A percentile compares a stretch with the other conserved stretches of the same genome.
These are phyloP conservation scores for Ceyx melanurus DNA, from an alignment of 2,113 vertebrate genomes.

Conservation along the genomic window DNA sequence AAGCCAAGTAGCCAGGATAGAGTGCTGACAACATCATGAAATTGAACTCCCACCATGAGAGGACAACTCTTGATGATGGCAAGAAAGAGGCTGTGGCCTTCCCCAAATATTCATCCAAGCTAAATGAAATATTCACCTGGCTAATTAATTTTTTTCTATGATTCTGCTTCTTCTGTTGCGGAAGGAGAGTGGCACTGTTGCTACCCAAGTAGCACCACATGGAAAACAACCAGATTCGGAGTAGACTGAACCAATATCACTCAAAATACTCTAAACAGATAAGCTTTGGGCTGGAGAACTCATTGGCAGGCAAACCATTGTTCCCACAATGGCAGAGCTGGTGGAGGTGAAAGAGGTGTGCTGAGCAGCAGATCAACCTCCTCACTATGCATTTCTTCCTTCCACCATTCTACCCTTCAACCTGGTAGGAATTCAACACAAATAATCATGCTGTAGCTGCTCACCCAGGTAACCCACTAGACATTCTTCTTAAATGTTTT, in stretches of 20 bases:
- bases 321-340: neutral
- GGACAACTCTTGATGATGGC: neutral
- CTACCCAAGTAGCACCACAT: neutral
- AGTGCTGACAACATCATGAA: neutral
- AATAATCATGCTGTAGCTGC: neutral
- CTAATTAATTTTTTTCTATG: neutral
- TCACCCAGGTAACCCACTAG: conserved; percentile 46
- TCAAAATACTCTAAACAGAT: neutral
- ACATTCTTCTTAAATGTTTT: conserved; percentile 61
- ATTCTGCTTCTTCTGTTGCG: neutral
- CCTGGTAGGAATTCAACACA: neutral
- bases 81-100: neutral
- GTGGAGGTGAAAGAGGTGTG: neutral
- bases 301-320: neutral
- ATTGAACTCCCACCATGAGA: rapidly evolving
- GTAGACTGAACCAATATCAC: neutral
- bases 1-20: neutral
- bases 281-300: neutral
- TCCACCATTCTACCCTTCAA: neutral
- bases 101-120: neutral
- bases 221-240: neutral
- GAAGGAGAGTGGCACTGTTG: neutral
- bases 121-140: too few relatives aligned
- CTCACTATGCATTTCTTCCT: neutral
- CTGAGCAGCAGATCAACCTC: neutral